A percentile compares a stretch with the other conserved stretches of the same genome.
phyloP scores from a whole-genome alignment of 2,888 invertebrate genomes.

The Acheta domesticus region DNA sequence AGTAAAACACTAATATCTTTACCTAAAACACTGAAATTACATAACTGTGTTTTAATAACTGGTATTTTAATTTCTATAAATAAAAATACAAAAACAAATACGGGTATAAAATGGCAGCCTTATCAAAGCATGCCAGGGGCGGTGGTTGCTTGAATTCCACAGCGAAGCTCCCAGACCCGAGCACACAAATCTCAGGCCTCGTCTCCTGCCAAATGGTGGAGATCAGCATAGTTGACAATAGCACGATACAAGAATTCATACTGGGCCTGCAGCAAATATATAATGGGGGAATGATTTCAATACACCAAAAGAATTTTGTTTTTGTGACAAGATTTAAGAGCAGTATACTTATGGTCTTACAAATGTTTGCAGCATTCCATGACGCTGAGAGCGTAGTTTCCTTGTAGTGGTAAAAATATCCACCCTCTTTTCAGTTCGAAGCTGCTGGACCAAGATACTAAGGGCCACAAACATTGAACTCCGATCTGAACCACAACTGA shows the following conservation, averaged over 20 bases:
- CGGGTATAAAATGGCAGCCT: slow-evolving; percentile 25
- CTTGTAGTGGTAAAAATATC: slow-evolving; percentile 82
- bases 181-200: slow-evolving; percentile 22
- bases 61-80: not conserved
- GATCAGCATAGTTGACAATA: slow-evolving; percentile 83
- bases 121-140: not conserved
- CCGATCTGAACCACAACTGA: slow-evolving; percentile 76
- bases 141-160: no score
- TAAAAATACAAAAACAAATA: slow-evolving; percentile 22
- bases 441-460: slow-evolving; percentile 78
- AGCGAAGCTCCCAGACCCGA: not conserved
- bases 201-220: slow-evolving; percentile 65
- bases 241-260: slow-evolving; percentile 92
- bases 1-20: not conserved
- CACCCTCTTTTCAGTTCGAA: slow-evolving; percentile 77
- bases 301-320: slow-evolving; percentile 25
- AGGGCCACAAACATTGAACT: slow-evolving; percentile 87
- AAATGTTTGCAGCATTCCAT: slow-evolving; percentile 77
- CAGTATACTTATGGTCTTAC: slow-evolving; percentile 54
- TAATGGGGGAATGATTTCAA: slow-evolving; percentile 25
- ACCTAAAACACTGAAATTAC: not conserved
- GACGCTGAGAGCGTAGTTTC: slow-evolving; percentile 79
- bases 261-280: slow-evolving; percentile 65
- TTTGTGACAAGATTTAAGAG: no score
- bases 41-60: slow-evolving; percentile 2